Evolutionary conservation across 2,888 invertebrate species (phyloP), one percentile per base, ranked within the genome.

Genomic region (Malthinus seriepunctatus): DNA sequence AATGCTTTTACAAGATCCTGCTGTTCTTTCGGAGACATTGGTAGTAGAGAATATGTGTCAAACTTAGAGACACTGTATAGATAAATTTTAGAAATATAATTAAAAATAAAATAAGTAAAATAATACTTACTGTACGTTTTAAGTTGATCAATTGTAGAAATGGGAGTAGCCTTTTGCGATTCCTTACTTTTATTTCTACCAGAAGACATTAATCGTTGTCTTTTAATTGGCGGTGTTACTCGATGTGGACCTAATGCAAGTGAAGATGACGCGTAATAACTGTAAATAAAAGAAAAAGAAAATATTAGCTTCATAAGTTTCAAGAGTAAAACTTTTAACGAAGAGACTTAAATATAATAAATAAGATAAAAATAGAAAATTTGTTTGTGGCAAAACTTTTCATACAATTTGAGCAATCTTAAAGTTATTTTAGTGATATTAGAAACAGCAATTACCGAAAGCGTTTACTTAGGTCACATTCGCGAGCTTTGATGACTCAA

Each of bases 101-200:
- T 11, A 48, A 34, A 33, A 10, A 7, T 9, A 44, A 44, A 50
- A 44, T 38, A 46, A n/a, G n/a, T 33, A 33, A 33, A 32, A 38
- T 31, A 14, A 23, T 56, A 83, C 85, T 85, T 78, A 86, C 86
- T 86, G 79, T 86, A 86, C 64, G 84, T 82, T 81, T 86, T 86
- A 67, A 86, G 82, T 76, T 86, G 85, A 73, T 82, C 82, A 67
- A 85, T 76, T 68, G 78, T 80, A 63, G 78, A 78, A 63, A 75
- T 75, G 60, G 78, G 73, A 68, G 76, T 78, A 44, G 76, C 73
- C 71, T 79, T 77, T 68, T 77, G 71, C 63, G 73, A 67, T 68
- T 77, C 76, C 70, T 74, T 76, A 66, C 72, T 73, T 68, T 79
- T 78, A 69, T 78, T 78, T 67, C 80, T 76, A 39, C 79, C 78